Conservation (phyloP, 2,888 invertebrate species). For the Tetrapedia diversipes region DNA sequence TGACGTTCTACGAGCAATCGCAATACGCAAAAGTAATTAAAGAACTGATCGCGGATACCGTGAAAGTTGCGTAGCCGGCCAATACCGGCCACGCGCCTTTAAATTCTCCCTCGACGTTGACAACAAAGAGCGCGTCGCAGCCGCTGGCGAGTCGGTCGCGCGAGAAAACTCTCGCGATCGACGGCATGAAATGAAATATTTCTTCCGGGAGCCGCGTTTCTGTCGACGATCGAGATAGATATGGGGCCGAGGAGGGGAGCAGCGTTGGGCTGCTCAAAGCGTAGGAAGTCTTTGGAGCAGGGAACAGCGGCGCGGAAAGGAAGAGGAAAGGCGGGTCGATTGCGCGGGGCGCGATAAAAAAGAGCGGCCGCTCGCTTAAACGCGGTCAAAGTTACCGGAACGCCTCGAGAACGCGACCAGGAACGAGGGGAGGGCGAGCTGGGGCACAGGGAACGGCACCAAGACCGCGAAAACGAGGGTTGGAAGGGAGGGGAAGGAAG, state of each 20-base stretch:
- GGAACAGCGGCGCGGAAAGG: conserved; percentile 35
- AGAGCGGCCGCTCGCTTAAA: conserved; percentile 32
- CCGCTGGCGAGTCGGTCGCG: neutral
- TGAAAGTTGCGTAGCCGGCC: too few relatives aligned
- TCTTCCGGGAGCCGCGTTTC: neutral
- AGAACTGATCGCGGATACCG: neutral
- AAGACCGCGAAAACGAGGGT: too few relatives aligned
- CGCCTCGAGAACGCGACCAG: conserved; percentile 27
- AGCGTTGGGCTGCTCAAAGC: conserved; percentile 38
- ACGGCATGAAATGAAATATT: conserved; percentile 19
- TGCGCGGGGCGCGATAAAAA: conserved; percentile 42
- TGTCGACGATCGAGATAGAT: neutral
- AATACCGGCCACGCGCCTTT: too few relatives aligned
- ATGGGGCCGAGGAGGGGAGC: neutral
- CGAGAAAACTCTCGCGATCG: conserved; percentile 4
- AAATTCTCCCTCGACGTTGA: too few relatives aligned
- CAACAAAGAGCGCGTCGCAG: too few relatives aligned
- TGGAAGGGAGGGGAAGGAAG: conserved; percentile 14
- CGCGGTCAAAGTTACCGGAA: conserved; percentile 32
- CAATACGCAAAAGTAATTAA: too few relatives aligned
- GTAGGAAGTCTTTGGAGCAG: conserved; percentile 43
- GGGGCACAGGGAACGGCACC: too few relatives aligned
- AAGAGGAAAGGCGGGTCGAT: conserved; percentile 38
- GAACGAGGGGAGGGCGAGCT: neutral
- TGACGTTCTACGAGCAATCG: too few relatives aligned